Conservation (phyloP, 2,888 invertebrate species). For the Mayetiola destructor region DNA sequence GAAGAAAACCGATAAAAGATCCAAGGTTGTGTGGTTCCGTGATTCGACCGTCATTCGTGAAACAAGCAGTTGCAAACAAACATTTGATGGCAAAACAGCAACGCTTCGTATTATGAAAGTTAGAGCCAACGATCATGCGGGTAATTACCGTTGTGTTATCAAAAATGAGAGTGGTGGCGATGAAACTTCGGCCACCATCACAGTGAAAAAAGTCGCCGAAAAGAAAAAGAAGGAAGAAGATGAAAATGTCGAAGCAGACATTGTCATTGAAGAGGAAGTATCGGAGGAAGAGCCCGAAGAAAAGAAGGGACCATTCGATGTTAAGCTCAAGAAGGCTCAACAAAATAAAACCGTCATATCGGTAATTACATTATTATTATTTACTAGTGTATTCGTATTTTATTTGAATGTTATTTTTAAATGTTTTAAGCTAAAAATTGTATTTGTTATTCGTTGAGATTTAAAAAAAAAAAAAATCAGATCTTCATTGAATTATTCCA, state of each 20-base stretch:
- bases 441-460: too few relatives aligned
- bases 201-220: constrained; percentile 47
- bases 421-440: neutral
- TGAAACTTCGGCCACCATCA: constrained; percentile 71
- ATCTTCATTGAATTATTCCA: too few relatives aligned
- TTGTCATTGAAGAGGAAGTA: constrained; percentile 34
- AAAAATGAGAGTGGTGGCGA: constrained; percentile 85
- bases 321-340: constrained; percentile 29
- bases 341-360: constrained; percentile 23
- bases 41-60: constrained; percentile 62
- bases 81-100: constrained; percentile 71
- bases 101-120: constrained; percentile 63
- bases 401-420: neutral
- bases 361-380: constrained; percentile 33
- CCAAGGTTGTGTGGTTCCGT: constrained; percentile 67
- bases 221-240: constrained; percentile 42
- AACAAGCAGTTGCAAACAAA: constrained; percentile 57
- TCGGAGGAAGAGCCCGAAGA: constrained; percentile 30
- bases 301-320: constrained; percentile 37
- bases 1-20: constrained; percentile 60
- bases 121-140: constrained; percentile 54
- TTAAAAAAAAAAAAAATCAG: neutral
- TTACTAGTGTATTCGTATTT: neutral
- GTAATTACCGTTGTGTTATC: constrained; percentile 72
- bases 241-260: constrained; percentile 33